Evolutionary conservation across 2,888 invertebrate genomes (phyloP).

Genomic region (Nephrotoma guestfalica): DNA sequence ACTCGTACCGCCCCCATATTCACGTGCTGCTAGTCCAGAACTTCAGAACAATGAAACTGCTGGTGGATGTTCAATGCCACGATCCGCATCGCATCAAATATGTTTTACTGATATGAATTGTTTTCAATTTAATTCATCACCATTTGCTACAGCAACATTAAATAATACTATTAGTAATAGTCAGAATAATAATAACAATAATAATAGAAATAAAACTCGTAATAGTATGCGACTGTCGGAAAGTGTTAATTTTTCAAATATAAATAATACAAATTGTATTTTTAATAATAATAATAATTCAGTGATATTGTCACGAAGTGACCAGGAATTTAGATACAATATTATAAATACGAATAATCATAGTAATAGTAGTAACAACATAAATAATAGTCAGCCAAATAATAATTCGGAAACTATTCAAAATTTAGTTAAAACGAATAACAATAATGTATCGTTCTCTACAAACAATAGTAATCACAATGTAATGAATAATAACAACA

Average conservation of each 20-base stretch:
- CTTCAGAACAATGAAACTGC: slow-evolving; percentile 35
- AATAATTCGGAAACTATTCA: slow-evolving; percentile 2
- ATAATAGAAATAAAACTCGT: slow-evolving; percentile 6
- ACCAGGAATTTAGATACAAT: slow-evolving; percentile 29
- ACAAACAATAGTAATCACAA: not conserved
- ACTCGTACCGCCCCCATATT: slow-evolving; percentile 71
- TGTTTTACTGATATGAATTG: slow-evolving; percentile 19
- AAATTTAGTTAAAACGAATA: slow-evolving; percentile 15
- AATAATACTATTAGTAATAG: not conserved
- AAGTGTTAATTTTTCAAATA: slow-evolving; percentile 21
- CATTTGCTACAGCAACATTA: not conserved
- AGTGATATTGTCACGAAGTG: slow-evolving; percentile 24
- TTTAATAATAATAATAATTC: slow-evolving; percentile 6
- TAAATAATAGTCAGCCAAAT: slow-evolving; percentile 9
- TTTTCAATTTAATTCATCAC: not conserved
- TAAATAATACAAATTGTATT: slow-evolving; percentile 8
- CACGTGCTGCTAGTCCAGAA: slow-evolving; percentile 60
- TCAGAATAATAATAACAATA: slow-evolving; percentile 7
- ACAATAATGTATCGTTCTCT: slow-evolving; percentile 16
- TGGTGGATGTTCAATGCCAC: slow-evolving; percentile 33
- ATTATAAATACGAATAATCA: slow-evolving; percentile 14
- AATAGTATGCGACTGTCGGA: slow-evolving; percentile 21
- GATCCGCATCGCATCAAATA: slow-evolving; percentile 44
- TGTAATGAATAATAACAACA: not conserved
- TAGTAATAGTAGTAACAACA: slow-evolving; percentile 8